Percentiles rank a stretch among this genome's conserved stretches.
Conservation (phyloP, 2,113 vertebrate genomes). For the Excalfactoria chinensis region DNA sequence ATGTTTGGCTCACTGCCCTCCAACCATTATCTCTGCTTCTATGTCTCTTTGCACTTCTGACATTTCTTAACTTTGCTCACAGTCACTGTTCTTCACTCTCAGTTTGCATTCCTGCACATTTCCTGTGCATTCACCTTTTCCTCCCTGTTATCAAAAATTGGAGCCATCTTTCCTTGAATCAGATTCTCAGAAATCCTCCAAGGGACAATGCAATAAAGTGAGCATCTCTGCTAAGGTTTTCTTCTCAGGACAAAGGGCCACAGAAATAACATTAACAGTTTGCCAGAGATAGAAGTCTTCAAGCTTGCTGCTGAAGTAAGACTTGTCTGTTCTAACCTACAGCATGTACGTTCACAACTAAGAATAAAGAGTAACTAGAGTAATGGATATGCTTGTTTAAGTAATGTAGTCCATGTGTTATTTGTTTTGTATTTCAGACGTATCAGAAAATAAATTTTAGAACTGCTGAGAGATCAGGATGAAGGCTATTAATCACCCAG, state of each 20-base stretch:
- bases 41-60: background rate
- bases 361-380: background rate
- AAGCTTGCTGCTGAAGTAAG: background rate
- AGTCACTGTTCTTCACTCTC: background rate
- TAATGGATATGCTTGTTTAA: background rate
- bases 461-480: background rate
- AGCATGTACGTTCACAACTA: background rate
- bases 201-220: background rate
- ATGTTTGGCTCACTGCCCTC: background rate
- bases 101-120: background rate
- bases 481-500: background rate
- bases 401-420: accelerated
- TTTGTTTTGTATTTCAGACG: background rate
- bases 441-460: background rate
- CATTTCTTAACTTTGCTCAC: too few species aligned
- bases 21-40: background rate
- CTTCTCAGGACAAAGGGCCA: background rate
- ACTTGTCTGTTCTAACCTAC: background rate
- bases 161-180: background rate
- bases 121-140: background rate
- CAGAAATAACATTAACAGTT: accelerated
- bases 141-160: background rate
- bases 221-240: background rate
- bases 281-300: background rate
- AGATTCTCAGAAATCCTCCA: background rate